These are phyloP conservation scores for Apis cerana DNA, from an alignment of 1,140 invertebrate genomes.

Conservation along the genomic window DNA sequence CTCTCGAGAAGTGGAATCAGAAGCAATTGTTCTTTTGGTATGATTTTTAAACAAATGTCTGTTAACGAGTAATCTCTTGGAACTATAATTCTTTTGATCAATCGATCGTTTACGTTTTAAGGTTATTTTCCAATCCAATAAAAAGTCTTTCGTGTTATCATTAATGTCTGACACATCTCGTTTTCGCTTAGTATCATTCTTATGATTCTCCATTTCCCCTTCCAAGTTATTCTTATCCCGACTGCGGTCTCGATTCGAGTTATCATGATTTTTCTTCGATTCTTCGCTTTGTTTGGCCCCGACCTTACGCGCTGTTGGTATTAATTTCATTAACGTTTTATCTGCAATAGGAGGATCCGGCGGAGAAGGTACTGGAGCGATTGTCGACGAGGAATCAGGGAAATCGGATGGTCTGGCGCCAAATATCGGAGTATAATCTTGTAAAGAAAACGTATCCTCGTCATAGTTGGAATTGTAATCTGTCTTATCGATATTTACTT, in stretches of 20 bases:
- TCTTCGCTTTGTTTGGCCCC: constrained; percentile 57
- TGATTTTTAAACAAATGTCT: background rate
- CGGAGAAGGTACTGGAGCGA: constrained; percentile 23
- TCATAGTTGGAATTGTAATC: constrained; percentile 72
- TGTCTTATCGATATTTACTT: constrained; percentile 53
- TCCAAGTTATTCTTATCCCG: constrained; percentile 43
- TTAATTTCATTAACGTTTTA: constrained; percentile 58
- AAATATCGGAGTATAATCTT: constrained; percentile 47
- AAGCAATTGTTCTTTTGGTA: background rate
- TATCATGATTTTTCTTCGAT: constrained; percentile 57
- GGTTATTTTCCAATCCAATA: background rate
- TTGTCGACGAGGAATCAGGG: constrained; percentile 19
- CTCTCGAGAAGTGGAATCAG: background rate
- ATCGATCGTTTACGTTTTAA: background rate
- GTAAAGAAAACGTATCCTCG: constrained; percentile 35
- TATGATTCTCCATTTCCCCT: constrained; percentile 11
- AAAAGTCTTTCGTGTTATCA: background rate
- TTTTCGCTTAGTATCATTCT: constrained; percentile 36
- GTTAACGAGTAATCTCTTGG: background rate
- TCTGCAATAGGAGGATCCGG: constrained; percentile 24
- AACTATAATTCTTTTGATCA: background rate
- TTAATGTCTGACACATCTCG: background rate
- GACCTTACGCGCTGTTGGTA: constrained; percentile 48
- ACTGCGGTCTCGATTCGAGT: constrained; percentile 43
- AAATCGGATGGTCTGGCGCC: constrained; percentile 38